Percentiles rank a stretch among this genome's conserved stretches.
These are phyloP conservation scores for Gonatopus flavifemur DNA, from an alignment of 1,140 invertebrate genomes.

Conservation along the genomic window DNA sequence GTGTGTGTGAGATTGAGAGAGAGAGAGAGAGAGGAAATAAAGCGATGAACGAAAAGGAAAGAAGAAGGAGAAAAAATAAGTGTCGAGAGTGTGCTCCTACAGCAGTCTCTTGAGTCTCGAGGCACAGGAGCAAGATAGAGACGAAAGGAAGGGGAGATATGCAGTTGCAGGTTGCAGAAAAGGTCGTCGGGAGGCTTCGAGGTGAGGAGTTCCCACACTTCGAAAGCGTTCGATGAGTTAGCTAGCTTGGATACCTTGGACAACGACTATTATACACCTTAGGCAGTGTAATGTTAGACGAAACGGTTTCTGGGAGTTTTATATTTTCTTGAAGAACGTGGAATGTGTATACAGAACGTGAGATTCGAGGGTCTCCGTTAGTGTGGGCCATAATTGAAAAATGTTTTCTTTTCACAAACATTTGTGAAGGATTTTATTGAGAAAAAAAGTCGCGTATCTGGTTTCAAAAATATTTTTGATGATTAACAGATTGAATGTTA, in stretches of 20 bases:
- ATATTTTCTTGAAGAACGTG: no score
- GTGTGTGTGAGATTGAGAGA: no score
- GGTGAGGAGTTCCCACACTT: constrained; percentile 55
- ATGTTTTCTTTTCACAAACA: no score
- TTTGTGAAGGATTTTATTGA: no score
- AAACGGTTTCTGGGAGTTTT: no score
- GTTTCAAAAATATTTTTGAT: no score
- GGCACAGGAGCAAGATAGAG: constrained; percentile 13
- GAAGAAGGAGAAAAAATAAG: neutral
- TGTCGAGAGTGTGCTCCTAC: no score
- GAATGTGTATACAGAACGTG: no score
- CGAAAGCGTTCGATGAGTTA: constrained; percentile 44
- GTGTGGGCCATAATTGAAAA: no score
- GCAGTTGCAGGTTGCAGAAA: constrained; percentile 43
- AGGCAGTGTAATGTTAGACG: constrained; percentile 45
- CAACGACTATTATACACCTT: constrained; percentile 51
- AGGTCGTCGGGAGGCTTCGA: constrained; percentile 48
- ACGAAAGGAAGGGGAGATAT: constrained; percentile 22
- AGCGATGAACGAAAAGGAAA: neutral
- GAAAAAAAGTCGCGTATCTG: no score
- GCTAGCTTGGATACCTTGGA: constrained; percentile 46
- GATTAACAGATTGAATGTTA: no score
- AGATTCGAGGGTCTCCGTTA: no score
- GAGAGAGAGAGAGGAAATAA: neutral
- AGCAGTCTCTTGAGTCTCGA: neutral